Conservation (phyloP, 2,888 invertebrate genomes). For the Drosophila kuntzei region DNA sequence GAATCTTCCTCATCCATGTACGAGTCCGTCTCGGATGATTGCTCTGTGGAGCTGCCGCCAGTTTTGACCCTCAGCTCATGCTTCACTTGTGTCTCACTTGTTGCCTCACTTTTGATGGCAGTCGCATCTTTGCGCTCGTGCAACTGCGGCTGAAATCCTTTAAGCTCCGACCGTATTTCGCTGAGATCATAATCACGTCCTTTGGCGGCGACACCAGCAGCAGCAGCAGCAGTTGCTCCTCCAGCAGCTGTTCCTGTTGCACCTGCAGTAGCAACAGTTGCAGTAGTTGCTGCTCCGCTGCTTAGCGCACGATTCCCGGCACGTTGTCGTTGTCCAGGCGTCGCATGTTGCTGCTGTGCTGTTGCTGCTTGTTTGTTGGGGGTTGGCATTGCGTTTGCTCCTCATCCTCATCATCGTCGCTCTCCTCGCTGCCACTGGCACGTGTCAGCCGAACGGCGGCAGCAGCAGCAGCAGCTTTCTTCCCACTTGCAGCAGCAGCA, state of each 20-base stretch:
- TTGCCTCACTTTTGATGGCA: constrained; percentile 64
- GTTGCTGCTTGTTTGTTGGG: constrained; percentile 11
- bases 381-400: constrained; percentile 23
- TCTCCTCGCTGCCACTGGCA: constrained; percentile 87
- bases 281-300: constrained; percentile 39
- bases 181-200: constrained; percentile 93
- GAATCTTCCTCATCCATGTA: constrained; percentile 85
- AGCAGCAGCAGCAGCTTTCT: constrained; percentile 11
- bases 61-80: constrained; percentile 66
- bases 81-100: constrained; percentile 45
- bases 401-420: constrained; percentile 85
- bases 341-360: constrained; percentile 1
- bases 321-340: constrained; percentile 37
- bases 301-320: constrained; percentile 63
- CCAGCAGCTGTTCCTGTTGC: constrained; percentile 68
- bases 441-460: neutral
- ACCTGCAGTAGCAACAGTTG: constrained; percentile 33
- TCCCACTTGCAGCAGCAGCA: constrained; percentile 17
- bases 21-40: constrained; percentile 84
- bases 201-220: constrained; percentile 84
- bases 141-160: constrained; percentile 88
- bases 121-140: constrained; percentile 55
- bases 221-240: constrained; percentile 5
- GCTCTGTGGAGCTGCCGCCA: constrained; percentile 82
- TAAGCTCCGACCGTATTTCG: constrained; percentile 93